Evolutionary conservation across 2,113 vertebrate species (phyloP), one percentile per base, ranked within the genome.

Genomic region (Burhinus oedicnemus): DNA sequence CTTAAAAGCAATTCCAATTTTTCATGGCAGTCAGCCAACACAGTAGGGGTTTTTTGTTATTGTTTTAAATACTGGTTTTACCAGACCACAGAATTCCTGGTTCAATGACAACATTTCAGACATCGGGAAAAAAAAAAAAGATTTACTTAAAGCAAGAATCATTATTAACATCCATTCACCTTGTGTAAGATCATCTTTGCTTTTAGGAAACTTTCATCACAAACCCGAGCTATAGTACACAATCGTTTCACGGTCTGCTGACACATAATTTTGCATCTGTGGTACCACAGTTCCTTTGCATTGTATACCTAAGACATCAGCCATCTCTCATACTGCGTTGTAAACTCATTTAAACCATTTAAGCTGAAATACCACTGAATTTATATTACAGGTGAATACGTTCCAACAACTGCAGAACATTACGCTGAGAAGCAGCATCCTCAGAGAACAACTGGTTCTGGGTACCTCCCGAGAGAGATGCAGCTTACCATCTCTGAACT

Each of bases 281-380:
- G 34, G 58, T 87, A 94, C 32, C n/a, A 61, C 52, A 74, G 34
- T 25, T 76, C 58, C 78, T 80, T 90, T 87, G 62, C 16, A 5
- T 11, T 70, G 49, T 54, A 12, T 80, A 93, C 60, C 71, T 62
- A 90, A 74, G 51, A 80, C 54, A 79, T 51, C 27, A 92, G 38
- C 83, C 49, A 57, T 60, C 36, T 82, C 78, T 76, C 30, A 44
- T 16, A 64, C 32, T 30, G 20, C 6, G 20, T 29, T 64, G 55
- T 62, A 89, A 94, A 89, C 40, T 87, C 60, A 82, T 85, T 78
- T 88, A 94, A 80, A 85, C 20, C 68, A 88, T 93, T 95, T 96
- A 78, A 79, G 57, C 49, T 86, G 79, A 92, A 96, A 94, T n/a
- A 65, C 21, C 58, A 57, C 44, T 54, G 27, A 87, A 76, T 0